Evolutionary conservation across 1,140 invertebrate genomes (phyloP), one percentile per base, ranked within the genome.

Genomic region (Limonius californicus): DNA sequence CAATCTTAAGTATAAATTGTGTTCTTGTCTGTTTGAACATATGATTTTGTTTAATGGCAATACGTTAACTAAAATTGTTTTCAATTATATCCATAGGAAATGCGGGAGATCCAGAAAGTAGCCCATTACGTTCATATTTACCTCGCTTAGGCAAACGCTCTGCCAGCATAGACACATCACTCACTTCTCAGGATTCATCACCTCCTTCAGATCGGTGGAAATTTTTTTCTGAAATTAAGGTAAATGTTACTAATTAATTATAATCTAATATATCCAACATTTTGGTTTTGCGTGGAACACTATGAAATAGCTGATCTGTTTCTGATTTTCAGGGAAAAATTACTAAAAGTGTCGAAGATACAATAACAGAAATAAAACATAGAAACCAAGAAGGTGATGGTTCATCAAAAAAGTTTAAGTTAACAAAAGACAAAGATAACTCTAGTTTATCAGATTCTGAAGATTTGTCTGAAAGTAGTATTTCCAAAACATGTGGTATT

Each of bases 291-390:
- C n/a, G n/a, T n/a, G n/a, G n/a, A n/a, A n/a, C n/a, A n/a, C n/a
- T n/a, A n/a, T n/a, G n/a, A n/a, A n/a, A n/a, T n/a, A n/a, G n/a
- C n/a, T n/a, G n/a, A n/a, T n/a, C n/a, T n/a, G n/a, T n/a, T n/a
- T n/a, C n/a, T n/a, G n/a, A n/a, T 70, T 35, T 76, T n/a, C 62
- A 75, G 72, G 78, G 82, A 7, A 84, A 84, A 72, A 83, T 85
- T 53, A 84, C 83, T n/a, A 85, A 84, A 69, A 85, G 81, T n/a
- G 84, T 85, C 15, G 83, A 85, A 69, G 83, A 83, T 19, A 85
- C 84, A 70, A 64, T 85, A 2, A 81, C 77, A 0, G 83, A 84
- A 65, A 84, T 84, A n/a, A 85, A 85, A 65, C 61, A 70, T 8
- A 68, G 71, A 56, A 75, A 68, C 45, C 62, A 65, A n/a, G 74